Conservation (phyloP, 2,113 vertebrate species). For the Seriola rivoliana region DNA sequence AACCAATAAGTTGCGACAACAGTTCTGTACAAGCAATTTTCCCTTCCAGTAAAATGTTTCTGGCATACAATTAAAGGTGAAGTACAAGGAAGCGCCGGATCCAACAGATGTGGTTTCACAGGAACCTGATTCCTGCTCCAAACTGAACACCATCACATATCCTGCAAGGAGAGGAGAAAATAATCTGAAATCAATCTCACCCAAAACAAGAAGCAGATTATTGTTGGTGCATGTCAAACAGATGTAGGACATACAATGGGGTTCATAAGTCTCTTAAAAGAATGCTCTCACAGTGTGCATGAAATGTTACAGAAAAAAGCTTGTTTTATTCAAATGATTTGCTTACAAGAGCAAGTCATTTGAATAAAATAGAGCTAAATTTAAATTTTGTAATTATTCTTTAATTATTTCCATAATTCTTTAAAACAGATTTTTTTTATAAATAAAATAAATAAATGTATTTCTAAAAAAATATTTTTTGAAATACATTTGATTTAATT, state of each 20-base stretch:
- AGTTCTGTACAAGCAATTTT: slow-evolving; percentile 62
- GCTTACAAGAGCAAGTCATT: no score
- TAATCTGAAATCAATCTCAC: neutral
- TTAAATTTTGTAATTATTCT: no score
- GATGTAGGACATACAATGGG: neutral
- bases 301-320: no score
- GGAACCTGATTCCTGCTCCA: slow-evolving; percentile 96
- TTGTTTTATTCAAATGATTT: neutral
- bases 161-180: slow-evolving; percentile 77
- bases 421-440: no score
- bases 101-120: slow-evolving; percentile 79
- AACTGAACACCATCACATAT: slow-evolving; percentile 97
- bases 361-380: no score
- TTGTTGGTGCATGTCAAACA: neutral
- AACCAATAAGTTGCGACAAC: slow-evolving; percentile 46
- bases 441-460: no score
- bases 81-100: slow-evolving; percentile 22
- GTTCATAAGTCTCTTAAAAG: neutral
- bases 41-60: slow-evolving; percentile 24
- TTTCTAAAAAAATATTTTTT: no score
- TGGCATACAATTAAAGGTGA: slow-evolving; percentile 21
- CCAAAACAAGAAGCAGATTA: slow-evolving; percentile 5
- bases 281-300: neutral
- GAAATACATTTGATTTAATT: no score
- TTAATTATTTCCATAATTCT: no score